Evolutionary conservation across 1,140 invertebrate genomes (phyloP), one percentile per base, ranked within the genome.

Genomic region (Bombus superbus): DNA sequence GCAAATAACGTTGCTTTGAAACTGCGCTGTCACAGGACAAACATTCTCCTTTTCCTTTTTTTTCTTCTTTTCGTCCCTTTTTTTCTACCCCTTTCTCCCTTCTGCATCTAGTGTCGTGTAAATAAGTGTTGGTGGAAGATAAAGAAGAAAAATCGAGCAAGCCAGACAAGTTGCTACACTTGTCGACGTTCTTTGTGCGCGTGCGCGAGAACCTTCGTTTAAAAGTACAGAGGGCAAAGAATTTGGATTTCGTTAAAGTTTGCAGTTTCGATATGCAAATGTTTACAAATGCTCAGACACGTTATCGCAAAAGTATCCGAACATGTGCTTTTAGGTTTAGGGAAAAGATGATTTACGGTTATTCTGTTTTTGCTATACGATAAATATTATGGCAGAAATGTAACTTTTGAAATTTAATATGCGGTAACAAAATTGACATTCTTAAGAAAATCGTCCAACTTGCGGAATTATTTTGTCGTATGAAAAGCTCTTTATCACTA

Each of bases 1-100:
- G 78, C 78, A 80, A 80, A 69, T 80, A 69, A 80, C 44, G 78
- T 69, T 80, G 64, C 64, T 80, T 47, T 69, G 28, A 69, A 47
- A 80, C 42, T 47, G 35, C n/a, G 35, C 25, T 59, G 42, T 80
- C 64, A 6, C 25, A 69, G 32, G 25, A 35, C 66, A 80, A 69
- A 69, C 44, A 80, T 53, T 75, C 35, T 25, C 40, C 25, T n/a
- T 28, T n/a, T 35, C 2, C 47, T 53, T 35, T 22, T 35, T 35
- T 53, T 53, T n/a, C 11, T 25, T 1, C 68, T 25, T 25, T 25
- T 25, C 38, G 1, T 44, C 5, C 40, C 28, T 32, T 32, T 73
- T 44, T 73, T 42, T 8, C 5, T 15, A 1, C 15, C n/a, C 1
- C 42, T 32, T 40, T 73, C 18, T 32, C 3, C 15, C 10, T 71